These are phyloP conservation scores for Brenthis daphne DNA, from an alignment of 2,888 invertebrate genomes.

Conservation along the genomic window DNA sequence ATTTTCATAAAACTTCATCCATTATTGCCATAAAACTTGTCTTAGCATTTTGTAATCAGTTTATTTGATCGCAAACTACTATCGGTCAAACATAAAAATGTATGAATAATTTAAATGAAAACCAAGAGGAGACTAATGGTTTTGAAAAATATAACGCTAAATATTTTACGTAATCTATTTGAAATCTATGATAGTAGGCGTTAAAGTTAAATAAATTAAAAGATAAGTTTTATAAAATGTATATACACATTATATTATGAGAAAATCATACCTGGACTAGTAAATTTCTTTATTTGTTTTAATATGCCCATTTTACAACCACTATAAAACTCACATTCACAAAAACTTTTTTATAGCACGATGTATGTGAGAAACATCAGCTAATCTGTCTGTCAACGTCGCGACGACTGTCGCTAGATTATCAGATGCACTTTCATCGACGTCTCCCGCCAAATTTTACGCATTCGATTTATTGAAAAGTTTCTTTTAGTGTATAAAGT, in stretches of 20 bases:
- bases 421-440: conserved; percentile 62
- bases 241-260: conserved; percentile 1
- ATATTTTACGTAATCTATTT: no score
- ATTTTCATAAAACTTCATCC: no score
- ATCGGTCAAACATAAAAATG: not conserved
- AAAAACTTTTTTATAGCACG: conserved; percentile 34
- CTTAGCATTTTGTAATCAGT: conserved; percentile 52
- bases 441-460: conserved; percentile 62
- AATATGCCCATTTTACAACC: conserved; percentile 66
- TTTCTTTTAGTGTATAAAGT: conserved; percentile 1
- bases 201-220: not conserved
- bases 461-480: not conserved
- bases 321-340: conserved; percentile 39
- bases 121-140: no score
- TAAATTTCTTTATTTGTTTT: conserved; percentile 75
- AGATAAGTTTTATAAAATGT: not conserved
- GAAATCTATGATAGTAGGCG: no score
- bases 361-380: conserved; percentile 24
- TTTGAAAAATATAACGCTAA: no score
- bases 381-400: conserved; percentile 43
- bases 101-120: not conserved
- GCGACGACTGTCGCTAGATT: conserved; percentile 57
- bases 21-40: not conserved
- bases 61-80: conserved; percentile 39
- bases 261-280: conserved; percentile 62